Evolutionary conservation across 2,113 vertebrate genomes (phyloP), one percentile per base, ranked within the genome.

Genomic region (Zosterops lateralis): DNA sequence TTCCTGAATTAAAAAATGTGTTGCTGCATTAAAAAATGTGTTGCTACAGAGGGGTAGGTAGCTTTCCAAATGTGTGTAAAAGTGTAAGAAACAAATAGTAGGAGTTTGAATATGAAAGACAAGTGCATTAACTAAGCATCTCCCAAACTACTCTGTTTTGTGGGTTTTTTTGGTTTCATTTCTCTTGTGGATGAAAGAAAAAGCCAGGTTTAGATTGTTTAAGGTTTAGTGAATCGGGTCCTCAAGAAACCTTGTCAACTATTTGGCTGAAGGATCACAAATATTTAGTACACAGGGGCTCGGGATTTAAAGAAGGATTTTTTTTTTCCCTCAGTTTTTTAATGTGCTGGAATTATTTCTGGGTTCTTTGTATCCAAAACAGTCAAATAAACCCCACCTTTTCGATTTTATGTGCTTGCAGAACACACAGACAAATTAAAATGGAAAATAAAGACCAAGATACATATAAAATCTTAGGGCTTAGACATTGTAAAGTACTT

Each of bases 401-500:
- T 54, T 74, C 67, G 90, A 45, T 80, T 62, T 82, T 78, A 89
- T 71, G 53, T 66, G 65, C 54, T 61, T 58, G 42, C 42, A 90
- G 74, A 20, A 70, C 38, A 58, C 17, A 79, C 6, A 65, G 9
- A 76, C 19, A 93, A 91, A 91, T 42, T 7, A 85, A 86, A 73
- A 75, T 53, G 24, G 71, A 29, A 80, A 36, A 45, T 48, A 76
- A 84, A 82, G 73, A 87, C 48, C 22, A 81, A 89, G 72, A 92
- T 79, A 83, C 58, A 78, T 51, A 86, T 47, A 96, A 96, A 97
- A 97, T 93, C 71, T 89, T 94, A 82, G 25, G 67, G 54, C 96
- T 97, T 91, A 66, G 21, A 80, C 90, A 92, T 93, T 56, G 44
- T 85, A 92, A 96, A 96, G 85, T 89, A 70, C 57, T 92, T 97